Conservation (phyloP, 2,113 vertebrate species). For the Dasyprocta punctata region DNA sequence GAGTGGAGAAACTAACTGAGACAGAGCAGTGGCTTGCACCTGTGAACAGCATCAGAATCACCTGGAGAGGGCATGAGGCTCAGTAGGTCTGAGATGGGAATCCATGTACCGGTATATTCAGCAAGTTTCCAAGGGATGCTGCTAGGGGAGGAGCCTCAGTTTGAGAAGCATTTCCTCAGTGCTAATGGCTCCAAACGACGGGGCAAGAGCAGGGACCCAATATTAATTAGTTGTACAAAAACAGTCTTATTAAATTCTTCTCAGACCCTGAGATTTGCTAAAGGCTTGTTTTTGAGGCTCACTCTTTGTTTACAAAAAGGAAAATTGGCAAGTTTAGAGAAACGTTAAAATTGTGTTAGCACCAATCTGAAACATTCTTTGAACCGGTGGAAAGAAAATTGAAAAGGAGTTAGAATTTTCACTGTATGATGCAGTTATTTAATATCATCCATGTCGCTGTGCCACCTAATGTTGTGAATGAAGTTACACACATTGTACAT, state of each 20-base stretch:
- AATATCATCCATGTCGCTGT: neutral
- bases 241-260: neutral
- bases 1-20: no score
- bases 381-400: constrained; percentile 35
- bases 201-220: neutral
- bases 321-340: neutral
- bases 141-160: neutral
- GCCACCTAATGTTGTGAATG: neutral
- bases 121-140: neutral
- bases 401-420: neutral
- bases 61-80: no score
- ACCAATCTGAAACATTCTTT: neutral
- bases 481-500: neutral
- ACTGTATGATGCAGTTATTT: neutral
- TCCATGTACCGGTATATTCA: no score
- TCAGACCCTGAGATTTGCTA: neutral
- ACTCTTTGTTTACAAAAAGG: neutral
- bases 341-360: neutral
- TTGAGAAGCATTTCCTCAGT: neutral
- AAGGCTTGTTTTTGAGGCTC: neutral
- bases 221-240: neutral
- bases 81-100: no score
- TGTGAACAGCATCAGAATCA: no score
- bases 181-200: neutral
- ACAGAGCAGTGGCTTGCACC: no score